Conservation (phyloP, 2,888 invertebrate species). For the Strigamia maritima region DNA sequence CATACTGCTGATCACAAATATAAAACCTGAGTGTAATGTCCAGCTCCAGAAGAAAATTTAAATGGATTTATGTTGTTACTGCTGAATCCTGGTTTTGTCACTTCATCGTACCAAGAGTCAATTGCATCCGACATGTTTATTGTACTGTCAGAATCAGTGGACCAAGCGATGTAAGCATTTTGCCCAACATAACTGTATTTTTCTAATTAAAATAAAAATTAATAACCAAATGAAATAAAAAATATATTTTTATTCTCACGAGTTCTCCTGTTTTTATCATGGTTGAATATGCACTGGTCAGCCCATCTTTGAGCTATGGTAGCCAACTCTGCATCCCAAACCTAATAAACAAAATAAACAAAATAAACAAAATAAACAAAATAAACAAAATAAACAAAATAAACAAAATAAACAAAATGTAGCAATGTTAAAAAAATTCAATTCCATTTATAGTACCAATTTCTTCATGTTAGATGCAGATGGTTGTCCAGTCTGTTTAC, state of each 20-base stretch:
- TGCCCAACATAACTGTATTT: neutral
- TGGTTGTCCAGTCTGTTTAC: conserved; percentile 16
- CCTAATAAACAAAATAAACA: too few species aligned
- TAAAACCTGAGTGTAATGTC: neutral
- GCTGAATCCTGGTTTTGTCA: neutral
- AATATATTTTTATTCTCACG: neutral
- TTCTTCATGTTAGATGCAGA: conserved; percentile 22
- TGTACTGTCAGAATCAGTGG: neutral
- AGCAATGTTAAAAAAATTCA: too few species aligned
- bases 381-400: too few species aligned
- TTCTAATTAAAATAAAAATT: neutral
- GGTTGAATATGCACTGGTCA: neutral
- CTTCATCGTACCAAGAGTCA: neutral
- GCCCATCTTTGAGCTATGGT: neutral
- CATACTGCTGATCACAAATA: neutral
- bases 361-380: too few species aligned
- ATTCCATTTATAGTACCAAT: neutral
- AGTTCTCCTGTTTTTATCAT: neutral
- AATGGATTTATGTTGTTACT: too few species aligned
- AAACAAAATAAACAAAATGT: too few species aligned
- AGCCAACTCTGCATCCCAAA: neutral
- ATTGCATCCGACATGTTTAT: neutral
- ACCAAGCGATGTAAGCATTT: neutral
- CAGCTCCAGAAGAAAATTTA: neutral
- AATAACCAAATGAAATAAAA: too few species aligned